These are phyloP conservation scores for Drosophila tani DNA, from an alignment of 1,140 invertebrate species.

Conservation along the genomic window DNA sequence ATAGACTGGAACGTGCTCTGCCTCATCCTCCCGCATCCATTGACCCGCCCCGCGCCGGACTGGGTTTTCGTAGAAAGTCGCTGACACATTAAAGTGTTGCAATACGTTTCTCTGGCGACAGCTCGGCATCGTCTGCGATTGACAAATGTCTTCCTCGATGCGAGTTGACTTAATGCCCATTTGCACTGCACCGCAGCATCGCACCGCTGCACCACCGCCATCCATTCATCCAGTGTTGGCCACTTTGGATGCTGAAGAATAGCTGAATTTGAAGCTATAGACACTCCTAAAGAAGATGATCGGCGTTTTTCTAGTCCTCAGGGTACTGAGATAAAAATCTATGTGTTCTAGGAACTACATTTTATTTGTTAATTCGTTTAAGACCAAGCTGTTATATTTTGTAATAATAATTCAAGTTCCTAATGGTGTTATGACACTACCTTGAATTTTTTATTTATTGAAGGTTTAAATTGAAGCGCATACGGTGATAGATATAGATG, in stretches of 20 bases:
- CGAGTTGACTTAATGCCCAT: slow-evolving; percentile 77
- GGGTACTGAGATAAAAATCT: not conserved
- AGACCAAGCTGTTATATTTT: no score
- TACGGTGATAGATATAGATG: no score
- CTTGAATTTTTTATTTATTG: no score
- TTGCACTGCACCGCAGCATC: slow-evolving; percentile 50
- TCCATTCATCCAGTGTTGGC: slow-evolving; percentile 3
- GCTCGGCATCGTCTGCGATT: slow-evolving; percentile 57
- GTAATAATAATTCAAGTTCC: no score
- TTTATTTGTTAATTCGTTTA: not conserved
- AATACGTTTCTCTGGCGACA: slow-evolving; percentile 60
- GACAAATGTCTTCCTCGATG: slow-evolving; percentile 81
- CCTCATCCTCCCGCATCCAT: slow-evolving; percentile 19
- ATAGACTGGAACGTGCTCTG: slow-evolving; percentile 57
- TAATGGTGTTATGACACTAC: not conserved
- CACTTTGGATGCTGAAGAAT: not conserved
- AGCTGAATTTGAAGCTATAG: not conserved
- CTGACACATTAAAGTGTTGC: slow-evolving; percentile 81
- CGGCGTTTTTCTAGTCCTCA: not conserved
- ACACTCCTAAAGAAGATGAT: not conserved
- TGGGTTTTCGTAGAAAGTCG: slow-evolving; percentile 73
- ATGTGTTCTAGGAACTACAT: no score
- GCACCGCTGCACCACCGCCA: slow-evolving; percentile 19
- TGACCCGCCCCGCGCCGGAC: slow-evolving; percentile 17
- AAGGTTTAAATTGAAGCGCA: no score